Evolutionary conservation across 1,140 invertebrate species (phyloP).

Genomic region (Matsumurasca onukii): DNA sequence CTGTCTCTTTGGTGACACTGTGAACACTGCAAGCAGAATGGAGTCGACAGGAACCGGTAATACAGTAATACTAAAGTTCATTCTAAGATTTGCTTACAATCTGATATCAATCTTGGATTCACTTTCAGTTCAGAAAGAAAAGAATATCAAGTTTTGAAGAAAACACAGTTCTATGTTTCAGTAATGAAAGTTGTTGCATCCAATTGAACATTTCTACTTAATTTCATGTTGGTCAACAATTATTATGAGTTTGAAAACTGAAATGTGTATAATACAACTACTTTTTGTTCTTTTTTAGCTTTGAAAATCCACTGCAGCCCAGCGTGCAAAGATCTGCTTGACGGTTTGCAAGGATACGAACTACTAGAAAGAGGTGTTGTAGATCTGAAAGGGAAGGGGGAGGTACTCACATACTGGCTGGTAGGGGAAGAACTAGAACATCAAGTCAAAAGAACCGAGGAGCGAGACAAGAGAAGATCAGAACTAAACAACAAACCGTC

Average conservation of each 20-base stretch:
- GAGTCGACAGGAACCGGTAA: conserved; percentile 81
- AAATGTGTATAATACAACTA: too few species aligned
- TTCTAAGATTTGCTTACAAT: too few species aligned
- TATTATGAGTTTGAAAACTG: too few species aligned
- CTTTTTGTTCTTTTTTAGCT: conserved; percentile 59
- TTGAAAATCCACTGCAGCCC: conserved; percentile 84
- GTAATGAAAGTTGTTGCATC: too few species aligned
- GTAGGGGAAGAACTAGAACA: conserved; percentile 67
- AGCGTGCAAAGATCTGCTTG: conserved; percentile 69
- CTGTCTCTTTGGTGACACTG: conserved; percentile 87
- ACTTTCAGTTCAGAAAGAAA: too few species aligned
- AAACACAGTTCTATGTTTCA: too few species aligned
- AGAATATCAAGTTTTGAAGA: too few species aligned
- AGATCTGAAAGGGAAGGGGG: conserved; percentile 84
- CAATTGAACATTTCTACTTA: too few species aligned
- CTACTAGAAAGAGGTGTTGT: conserved; percentile 76
- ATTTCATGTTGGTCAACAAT: too few species aligned
- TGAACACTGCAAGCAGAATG: conserved; percentile 93
- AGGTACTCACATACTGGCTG: conserved; percentile 85
- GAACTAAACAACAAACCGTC: conserved; percentile 20
- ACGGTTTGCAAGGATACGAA: conserved; percentile 76
- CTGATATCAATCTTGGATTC: too few species aligned
- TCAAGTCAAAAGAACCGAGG: conserved; percentile 53
- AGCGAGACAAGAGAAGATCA: conserved; percentile 52
- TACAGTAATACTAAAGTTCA: not conserved